Evolutionary conservation across 2,888 invertebrate genomes (phyloP), one percentile per base, ranked within the genome.

Genomic region (Merodon equestris): DNA sequence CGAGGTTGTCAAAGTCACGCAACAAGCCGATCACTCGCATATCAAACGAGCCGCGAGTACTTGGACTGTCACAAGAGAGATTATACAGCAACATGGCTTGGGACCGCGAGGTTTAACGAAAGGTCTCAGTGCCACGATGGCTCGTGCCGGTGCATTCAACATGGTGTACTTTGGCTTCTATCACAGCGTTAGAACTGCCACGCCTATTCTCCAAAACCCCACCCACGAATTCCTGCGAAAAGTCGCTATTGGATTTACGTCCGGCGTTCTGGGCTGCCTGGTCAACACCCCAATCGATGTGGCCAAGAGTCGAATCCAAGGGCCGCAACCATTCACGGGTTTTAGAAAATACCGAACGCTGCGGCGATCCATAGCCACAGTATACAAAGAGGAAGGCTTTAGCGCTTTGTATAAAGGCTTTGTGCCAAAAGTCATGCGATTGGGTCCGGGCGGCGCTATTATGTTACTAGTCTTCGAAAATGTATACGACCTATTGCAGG

Each of bases 221-320:
- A 85, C 92, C 9, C 85, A 91, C 54, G 95, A 95, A 86, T 94
- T 96, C 84, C 88, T 92, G 1, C 91, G 93, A 38, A 95, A 96
- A 90, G 92, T 96, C 42, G 90, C 91, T 0, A 94, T 97, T 83
- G 97, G 97, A 42, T 96, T 98, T 85, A 91, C 92, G 9, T 96
- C 97, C 10, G 98, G 97, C 1, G 94, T 95, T 0, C 87, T 97
- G 38, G 97, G 94, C 9, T 97, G 97, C 4, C 92, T 94, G 83
- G 90, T 94, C 51, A 98, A 98, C 88, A 97, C 97, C 89, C 98
- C 98, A 5, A 97, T 97, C 88, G 98, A 98, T 87, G 98, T 98
- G 27, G 98, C 96, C 18, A 98, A 98, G 89, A 97, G 96, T 83
- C 91, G 98, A 61, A 98, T 98, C 83, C 98, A 98, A 88, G 97